A percentile compares a stretch with the other conserved stretches of the same genome.
Evolutionary conservation across 2,888 invertebrate species (phyloP).

Genomic region (Leucoptera coffeella): DNA sequence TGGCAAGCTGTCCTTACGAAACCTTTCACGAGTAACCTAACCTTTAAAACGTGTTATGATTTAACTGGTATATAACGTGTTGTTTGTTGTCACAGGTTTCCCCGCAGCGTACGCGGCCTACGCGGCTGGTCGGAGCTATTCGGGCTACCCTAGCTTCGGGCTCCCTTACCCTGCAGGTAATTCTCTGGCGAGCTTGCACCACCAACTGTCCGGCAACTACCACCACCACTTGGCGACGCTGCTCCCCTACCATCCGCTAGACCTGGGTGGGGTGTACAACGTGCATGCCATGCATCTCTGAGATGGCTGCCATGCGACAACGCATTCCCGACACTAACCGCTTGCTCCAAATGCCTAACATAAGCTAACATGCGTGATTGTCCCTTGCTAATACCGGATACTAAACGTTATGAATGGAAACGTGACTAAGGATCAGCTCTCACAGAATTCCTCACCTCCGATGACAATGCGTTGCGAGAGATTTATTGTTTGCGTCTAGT

Average conservation of each 20-base stretch:
- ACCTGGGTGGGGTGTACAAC: slow-evolving; percentile 60
- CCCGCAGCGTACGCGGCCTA: slow-evolving; percentile 95
- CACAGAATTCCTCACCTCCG: too few relatives aligned
- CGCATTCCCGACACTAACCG: slow-evolving; percentile 42
- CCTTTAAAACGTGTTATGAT: background rate
- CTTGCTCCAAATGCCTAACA: too few relatives aligned
- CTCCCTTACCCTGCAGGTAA: slow-evolving; percentile 97
- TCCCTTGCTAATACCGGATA: too few relatives aligned
- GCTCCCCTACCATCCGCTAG: slow-evolving; percentile 63
- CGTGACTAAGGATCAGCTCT: too few relatives aligned
- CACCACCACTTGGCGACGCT: slow-evolving; percentile 58
- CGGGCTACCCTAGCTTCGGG: slow-evolving; percentile 97
- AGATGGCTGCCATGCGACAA: slow-evolving; percentile 49
- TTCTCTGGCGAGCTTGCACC: slow-evolving; percentile 74
- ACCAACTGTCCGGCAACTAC: slow-evolving; percentile 58
- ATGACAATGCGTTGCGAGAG: too few relatives aligned
- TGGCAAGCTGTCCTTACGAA: too few relatives aligned
- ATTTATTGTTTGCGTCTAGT: slow-evolving; percentile 44
- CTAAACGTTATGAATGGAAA: too few relatives aligned
- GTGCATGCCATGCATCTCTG: slow-evolving; percentile 77
- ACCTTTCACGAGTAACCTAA: too few relatives aligned
- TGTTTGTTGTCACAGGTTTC: slow-evolving; percentile 68
- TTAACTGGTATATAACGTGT: slow-evolving; percentile 8
- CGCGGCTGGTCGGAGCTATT: slow-evolving; percentile 94
- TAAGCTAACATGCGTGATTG: too few relatives aligned